These are phyloP conservation scores for Grapholita molesta DNA, from an alignment of 1,140 invertebrate genomes.

Conservation along the genomic window DNA sequence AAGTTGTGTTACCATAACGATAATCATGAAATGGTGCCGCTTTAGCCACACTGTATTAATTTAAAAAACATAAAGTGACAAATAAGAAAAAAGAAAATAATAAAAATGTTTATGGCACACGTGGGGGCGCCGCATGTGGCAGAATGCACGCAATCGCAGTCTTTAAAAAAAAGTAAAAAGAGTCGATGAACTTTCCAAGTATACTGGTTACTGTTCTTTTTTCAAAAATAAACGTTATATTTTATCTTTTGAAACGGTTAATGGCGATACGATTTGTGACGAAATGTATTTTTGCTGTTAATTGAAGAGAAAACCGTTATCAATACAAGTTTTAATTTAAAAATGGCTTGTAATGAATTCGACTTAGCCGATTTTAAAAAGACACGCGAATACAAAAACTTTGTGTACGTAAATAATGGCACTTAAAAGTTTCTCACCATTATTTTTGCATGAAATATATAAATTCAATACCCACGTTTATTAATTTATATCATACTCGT, in stretches of 20 bases:
- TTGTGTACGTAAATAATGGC: too few relatives aligned
- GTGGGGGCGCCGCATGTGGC: conserved; percentile 42
- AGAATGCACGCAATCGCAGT: conserved; percentile 44
- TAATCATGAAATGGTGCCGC: neutral
- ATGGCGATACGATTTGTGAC: neutral
- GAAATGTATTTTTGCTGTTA: neutral
- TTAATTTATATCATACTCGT: too few relatives aligned
- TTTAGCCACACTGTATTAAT: conserved; percentile 22
- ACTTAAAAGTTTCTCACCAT: too few relatives aligned
- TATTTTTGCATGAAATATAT: too few relatives aligned
- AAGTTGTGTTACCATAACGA: too few relatives aligned
- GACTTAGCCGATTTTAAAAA: too few relatives aligned
- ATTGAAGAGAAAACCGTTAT: neutral
- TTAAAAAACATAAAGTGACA: conserved; percentile 36
- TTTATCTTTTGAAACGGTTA: neutral
- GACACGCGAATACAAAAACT: too few relatives aligned
- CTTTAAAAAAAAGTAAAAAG: conserved; percentile 30
- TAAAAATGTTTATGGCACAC: conserved; percentile 34
- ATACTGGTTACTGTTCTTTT: neutral
- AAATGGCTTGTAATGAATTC: too few relatives aligned
- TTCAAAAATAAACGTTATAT: neutral
- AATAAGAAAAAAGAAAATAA: conserved; percentile 28
- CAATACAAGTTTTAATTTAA: too few relatives aligned
- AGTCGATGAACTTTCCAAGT: neutral
- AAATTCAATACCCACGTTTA: too few relatives aligned